Base-by-base conservation (phyloP, 2,797 vertebrate species). In the Fratercula arctica region DNA sequence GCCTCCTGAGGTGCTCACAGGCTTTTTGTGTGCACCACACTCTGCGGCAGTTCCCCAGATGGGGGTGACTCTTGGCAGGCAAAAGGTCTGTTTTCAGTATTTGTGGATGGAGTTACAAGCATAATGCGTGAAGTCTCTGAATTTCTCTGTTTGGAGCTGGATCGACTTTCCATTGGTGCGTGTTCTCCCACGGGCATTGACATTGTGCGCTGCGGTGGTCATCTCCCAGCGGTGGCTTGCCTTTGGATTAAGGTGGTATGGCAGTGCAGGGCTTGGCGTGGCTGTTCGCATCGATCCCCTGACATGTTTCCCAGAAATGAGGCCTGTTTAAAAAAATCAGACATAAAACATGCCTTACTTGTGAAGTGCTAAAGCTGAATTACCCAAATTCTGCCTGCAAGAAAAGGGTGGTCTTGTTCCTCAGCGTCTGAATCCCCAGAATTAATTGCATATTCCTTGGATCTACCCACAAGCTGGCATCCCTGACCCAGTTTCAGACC, bases 401-500 rank as follows among this genome's bases (percentile, higher is more conserved):
- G 61, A 61, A 75, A 63, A 68, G 37, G 13, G 28, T 79, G 13
- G 3, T 82, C 77, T 56, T 35, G 16, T 50, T 54, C 73, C 41
- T 92, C 50, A 59, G 45, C 26, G 0, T 87, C 64, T 80, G 68
- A 93, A 68, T 94, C 53, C 41, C 54, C 29, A 33, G 2, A 67
- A 70, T 68, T 87, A 33, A 33, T 48, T 67, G 76, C 16, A 6
- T 92, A 33, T 73, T 91, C 25, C 33, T 89, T 28, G 19, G 4
- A 3, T 80, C 39, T 59, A 81, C 29, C 23, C 28, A 19, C 16
- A 66, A 59, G 60, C 68, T 89, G 68, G 24, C 41, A 85, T 91
- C 81, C 41, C 86, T 96, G 96, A 94, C 94, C 90, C 87, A 93
- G 41, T 96, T 96, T 96, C 66, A 89, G 69, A 87, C 90, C 79